Base-by-base conservation (phyloP, 2,113 vertebrate genomes). In the Hiodon alosoides region DNA sequence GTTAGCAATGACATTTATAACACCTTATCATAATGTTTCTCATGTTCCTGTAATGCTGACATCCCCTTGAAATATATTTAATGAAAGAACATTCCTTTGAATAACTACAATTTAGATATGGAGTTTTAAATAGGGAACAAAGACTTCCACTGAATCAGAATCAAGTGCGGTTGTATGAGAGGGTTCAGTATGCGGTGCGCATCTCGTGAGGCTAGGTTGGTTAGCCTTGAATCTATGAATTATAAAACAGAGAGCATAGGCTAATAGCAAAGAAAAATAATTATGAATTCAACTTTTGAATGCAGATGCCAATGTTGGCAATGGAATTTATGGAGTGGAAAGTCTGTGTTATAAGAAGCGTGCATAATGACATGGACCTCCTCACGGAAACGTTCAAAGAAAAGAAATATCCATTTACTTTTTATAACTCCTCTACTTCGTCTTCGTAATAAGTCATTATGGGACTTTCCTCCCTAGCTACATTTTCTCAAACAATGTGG, bases 1-100 rank as follows among this genome's bases (percentile, higher is more conserved):
- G 80, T 78, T 76, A 75, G 79, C 82, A 89, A 86, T 88, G 86
- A 85, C 83, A 87, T 89, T 89, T 89, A 85, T 87, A 82, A 79
- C 86, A 74, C 79, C 79, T 85, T 86, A 82, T 80, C 77, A 77
- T 82, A 84, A 76, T 83, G 67, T 88, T 90, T 90, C 90, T 89
- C 86, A 90, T 89, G 88, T 87, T 79, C 58, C 80, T 75, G 79
- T 83, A 77, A 73, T 83, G 78, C 75, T 68, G 79, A 74, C 70
- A 66, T 76, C 78, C 79, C 78, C 87, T 88, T 87, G 73, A 88
- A 87, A 79, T 85, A 85, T 84, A 86, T 89, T 90, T 86, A 82
- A 90, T 89, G 87, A 87, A 87, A 90, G 85, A 82, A 31, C 31
- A 31, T 31, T 31, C 31, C 31, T 31, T 31, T 31, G 31, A 2